These are phyloP conservation scores for Conchocele bisecta DNA, from an alignment of 2,888 invertebrate species.

Conservation along the genomic window DNA sequence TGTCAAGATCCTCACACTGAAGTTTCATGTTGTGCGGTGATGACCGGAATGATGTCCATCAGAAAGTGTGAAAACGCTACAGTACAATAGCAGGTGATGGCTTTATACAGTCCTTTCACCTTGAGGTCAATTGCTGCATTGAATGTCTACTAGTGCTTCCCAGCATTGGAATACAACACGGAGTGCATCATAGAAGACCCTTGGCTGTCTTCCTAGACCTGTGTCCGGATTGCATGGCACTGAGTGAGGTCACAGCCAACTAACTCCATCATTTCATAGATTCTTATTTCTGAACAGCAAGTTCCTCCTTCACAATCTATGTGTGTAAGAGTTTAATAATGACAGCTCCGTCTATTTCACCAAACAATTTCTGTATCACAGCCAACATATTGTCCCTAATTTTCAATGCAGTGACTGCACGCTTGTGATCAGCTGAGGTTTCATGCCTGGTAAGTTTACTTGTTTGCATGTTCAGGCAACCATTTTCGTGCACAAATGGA, in stretches of 20 bases:
- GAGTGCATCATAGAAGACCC: slow-evolving; percentile 1
- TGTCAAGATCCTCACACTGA: too few species aligned
- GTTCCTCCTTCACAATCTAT: too few species aligned
- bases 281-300: slow-evolving; percentile 16
- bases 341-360: too few species aligned
- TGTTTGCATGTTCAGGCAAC: too few species aligned
- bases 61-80: slow-evolving; percentile 1
- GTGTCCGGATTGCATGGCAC: neutral
- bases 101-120: slow-evolving; percentile 6
- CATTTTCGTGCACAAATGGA: too few species aligned
- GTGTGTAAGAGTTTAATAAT: too few species aligned
- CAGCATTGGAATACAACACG: slow-evolving; percentile 14
- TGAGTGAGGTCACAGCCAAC: slow-evolving; percentile 11
- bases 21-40: too few species aligned
- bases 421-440: too few species aligned
- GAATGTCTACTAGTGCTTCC: slow-evolving; percentile 12
- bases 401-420: too few species aligned
- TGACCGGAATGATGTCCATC: slow-evolving; percentile 16
- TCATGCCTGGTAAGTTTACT: too few species aligned
- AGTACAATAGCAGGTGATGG: slow-evolving; percentile 6
- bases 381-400: too few species aligned
- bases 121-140: slow-evolving; percentile 13
- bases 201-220: slow-evolving; percentile 16
- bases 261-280: neutral
- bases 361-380: too few species aligned